Evolutionary conservation across 2,888 invertebrate species (phyloP), one percentile per base, ranked within the genome.

Genomic region (Phyllotreta cruciferae): DNA sequence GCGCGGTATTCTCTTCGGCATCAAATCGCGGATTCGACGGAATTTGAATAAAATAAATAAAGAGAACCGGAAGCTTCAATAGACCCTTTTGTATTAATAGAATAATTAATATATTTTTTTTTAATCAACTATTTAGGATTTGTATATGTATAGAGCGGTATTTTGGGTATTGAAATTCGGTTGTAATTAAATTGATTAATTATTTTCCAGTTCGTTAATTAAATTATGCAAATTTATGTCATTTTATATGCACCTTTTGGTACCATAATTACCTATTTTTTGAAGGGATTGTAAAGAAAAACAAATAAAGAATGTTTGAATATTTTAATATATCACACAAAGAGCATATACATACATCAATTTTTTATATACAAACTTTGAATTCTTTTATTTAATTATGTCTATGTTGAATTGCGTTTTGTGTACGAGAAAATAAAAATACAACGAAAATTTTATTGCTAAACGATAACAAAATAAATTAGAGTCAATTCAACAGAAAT

Each of bases 271-370:
- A 10, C n/a, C n/a, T n/a, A n/a, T n/a, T n/a, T n/a, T n/a, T n/a
- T n/a, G n/a, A n/a, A n/a, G 41, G 49, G 42, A 52, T 6, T 24
- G 35, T 41, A 6, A 36, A 35, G 55, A 66, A 72, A 67, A 64
- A 73, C 70, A 68, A 64, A 44, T 65, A 66, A 44, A 64, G 54
- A 73, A 73, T 73, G 74, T 80, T 81, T 80, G 78, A 81, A 81
- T 81, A 80, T 78, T 80, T 78, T 80, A 79, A 80, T 81, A 78
- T 81, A 81, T 81, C 81, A 81, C 82, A 82, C 82, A 79, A 81
- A 81, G 80, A 79, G 79, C 79, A 80, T 80, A 80, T 80, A 81
- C 80, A 80, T 81, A 82, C 82, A 82, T 81, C 81, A 78, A 81
- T 73, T 79, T 78, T 78, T 77, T 80, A 79, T 80, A 77, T 81